Evolutionary conservation across 1,140 invertebrate genomes (phyloP), one percentile per base, ranked within the genome.

Genomic region (Triops cancriformis): DNA sequence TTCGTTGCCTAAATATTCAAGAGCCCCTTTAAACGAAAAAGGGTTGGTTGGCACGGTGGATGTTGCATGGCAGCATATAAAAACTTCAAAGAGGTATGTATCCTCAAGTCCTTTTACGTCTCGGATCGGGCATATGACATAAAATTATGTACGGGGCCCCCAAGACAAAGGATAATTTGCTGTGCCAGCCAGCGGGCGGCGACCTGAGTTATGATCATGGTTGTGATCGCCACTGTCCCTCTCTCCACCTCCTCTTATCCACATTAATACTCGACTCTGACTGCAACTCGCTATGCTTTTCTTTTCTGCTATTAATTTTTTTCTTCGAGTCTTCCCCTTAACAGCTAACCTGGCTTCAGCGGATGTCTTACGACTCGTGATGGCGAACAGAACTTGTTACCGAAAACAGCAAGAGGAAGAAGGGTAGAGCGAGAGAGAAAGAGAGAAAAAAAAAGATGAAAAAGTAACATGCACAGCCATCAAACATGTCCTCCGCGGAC

Each of bases 81-180:
- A 64, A 64, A 64, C 51, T 64, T 64, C 51, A 64, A 64, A 64
- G 51, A 64, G 51, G 51, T 64, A 64, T 64, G 51, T 64, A 64
- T 64, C 51, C 51, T 64, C 51, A 18, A 64, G 51, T 64, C 51
- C 51, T 64, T 64, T 64, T 64, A 64, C 51, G 51, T 64, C 51
- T 64, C 14, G 51, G 51, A 64, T 64, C 51, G 14, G 51, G 51
- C 51, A 64, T 64, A 64, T 64, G 51, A 64, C 51, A 64, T 64
- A 64, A 64, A 64, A 64, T 64, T 64, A 64, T 64, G 51, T 64
- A 64, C 51, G 51, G 51, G 45, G 51, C 51, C 51, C 43, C 51
- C 51, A 64, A 64, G 51, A 64, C 51, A 64, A 64, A 64, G 51
- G 51, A 64, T 64, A 64, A 64, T 64, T 64, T 64, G 51, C 51